Evolutionary conservation across 2,113 vertebrate species (phyloP).

Genomic region (Sula dactylatra): DNA sequence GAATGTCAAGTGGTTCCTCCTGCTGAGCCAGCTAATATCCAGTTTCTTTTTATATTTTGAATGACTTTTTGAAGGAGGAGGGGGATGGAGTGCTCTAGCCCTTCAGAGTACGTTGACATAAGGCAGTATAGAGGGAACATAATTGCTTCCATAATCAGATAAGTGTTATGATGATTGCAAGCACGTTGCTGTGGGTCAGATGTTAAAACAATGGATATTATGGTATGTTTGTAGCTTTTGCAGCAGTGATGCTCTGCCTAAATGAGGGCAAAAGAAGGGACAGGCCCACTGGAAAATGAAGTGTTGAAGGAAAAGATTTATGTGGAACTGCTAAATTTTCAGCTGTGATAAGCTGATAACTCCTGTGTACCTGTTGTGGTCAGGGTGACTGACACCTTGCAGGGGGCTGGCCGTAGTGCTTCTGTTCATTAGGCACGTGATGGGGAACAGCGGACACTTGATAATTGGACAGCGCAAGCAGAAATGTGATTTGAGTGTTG

Average conservation of each 20-base stretch:
- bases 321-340: neutral
- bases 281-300: neutral
- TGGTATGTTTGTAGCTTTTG: neutral
- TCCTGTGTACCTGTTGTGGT: neutral
- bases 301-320: neutral
- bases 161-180: neutral
- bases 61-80: neutral
- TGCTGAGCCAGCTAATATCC: constrained; percentile 24
- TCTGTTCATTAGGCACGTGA: accelerated
- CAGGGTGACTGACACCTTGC: neutral
- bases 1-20: constrained; percentile 43
- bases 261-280: neutral
- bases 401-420: neutral
- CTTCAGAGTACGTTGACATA: neutral
- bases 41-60: neutral
- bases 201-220: neutral
- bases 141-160: constrained; percentile 21
- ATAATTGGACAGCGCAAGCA: neutral
- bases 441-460: neutral
- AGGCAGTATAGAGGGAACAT: neutral
- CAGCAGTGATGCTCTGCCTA: neutral
- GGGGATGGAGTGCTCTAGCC: neutral
- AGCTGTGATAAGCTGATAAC: neutral
- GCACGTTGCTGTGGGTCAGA: neutral
- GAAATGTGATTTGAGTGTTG: neutral